Evolutionary conservation across 2,888 invertebrate species (phyloP).

Genomic region (Vesta saturnalis): DNA sequence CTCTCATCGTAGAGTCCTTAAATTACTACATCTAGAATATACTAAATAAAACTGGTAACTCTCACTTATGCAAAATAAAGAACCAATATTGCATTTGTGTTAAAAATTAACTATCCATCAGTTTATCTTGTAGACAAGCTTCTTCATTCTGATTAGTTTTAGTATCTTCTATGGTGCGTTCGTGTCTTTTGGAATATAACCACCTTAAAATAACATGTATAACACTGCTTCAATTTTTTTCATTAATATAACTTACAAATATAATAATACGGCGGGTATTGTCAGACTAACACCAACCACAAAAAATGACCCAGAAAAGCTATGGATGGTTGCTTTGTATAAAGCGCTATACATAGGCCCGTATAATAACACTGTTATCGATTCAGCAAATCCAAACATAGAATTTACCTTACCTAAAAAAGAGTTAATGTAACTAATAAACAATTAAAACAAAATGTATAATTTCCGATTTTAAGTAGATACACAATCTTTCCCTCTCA

Average conservation of each 20-base stretch:
- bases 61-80: no score
- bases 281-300: conserved; percentile 51
- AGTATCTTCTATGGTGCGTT: neutral
- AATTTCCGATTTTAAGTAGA: no score
- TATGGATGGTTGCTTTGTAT: conserved; percentile 50
- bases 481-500: no score
- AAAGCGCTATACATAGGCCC: conserved; percentile 54
- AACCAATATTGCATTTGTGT: no score
- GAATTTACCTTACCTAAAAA: conserved; percentile 62
- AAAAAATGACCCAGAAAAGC: conserved; percentile 54
- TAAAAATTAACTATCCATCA: no score
- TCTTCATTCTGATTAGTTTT: no score
- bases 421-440: conserved; percentile 9
- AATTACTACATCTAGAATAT: no score
- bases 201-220: neutral
- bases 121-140: no score
- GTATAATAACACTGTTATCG: conserved; percentile 53
- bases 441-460: neutral
- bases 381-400: conserved; percentile 54
- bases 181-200: conserved; percentile 10
- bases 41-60: no score
- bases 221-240: no score
- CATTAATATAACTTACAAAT: conserved; percentile 54
- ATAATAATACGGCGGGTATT: conserved; percentile 50
- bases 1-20: no score